Percentiles rank a stretch among this genome's conserved stretches.
Evolutionary conservation across 2,113 vertebrate species (phyloP).

Genomic region (Bucco capensis): DNA sequence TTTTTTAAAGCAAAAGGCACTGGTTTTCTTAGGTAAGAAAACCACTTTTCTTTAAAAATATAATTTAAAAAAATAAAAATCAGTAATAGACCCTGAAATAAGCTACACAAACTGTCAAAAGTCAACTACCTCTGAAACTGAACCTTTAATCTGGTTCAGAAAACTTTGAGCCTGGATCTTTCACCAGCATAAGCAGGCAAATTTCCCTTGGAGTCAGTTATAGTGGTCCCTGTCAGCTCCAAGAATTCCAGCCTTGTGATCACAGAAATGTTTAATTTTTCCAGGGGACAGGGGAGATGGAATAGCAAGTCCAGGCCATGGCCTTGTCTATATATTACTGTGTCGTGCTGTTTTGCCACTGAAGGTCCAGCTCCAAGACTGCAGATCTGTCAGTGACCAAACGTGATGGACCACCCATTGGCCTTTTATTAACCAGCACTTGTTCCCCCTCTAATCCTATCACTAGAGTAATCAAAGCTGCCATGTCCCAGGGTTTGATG

Average conservation of each 20-base stretch:
- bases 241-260: background rate
- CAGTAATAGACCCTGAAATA: background rate
- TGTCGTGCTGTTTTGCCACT: background rate
- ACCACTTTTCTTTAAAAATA: background rate
- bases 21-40: background rate
- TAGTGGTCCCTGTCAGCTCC: background rate
- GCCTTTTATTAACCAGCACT: slow-evolving; percentile 57
- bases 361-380: slow-evolving; percentile 20
- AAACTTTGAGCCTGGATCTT: background rate
- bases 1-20: background rate
- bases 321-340: background rate
- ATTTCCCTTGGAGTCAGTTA: background rate
- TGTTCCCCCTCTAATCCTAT: slow-evolving; percentile 38
- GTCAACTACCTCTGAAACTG: background rate
- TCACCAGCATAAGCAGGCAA: background rate
- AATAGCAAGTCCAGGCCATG: background rate
- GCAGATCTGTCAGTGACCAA: slow-evolving; percentile 50
- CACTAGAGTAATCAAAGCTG: slow-evolving; percentile 36
- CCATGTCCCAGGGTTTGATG: slow-evolving; percentile 54
- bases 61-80: background rate
- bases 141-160: background rate
- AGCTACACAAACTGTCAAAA: background rate
- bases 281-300: background rate
- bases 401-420: slow-evolving; percentile 39
- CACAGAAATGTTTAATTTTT: background rate